Evolutionary conservation across 2,888 invertebrate species (phyloP).

Genomic region (Apamea sordens): DNA sequence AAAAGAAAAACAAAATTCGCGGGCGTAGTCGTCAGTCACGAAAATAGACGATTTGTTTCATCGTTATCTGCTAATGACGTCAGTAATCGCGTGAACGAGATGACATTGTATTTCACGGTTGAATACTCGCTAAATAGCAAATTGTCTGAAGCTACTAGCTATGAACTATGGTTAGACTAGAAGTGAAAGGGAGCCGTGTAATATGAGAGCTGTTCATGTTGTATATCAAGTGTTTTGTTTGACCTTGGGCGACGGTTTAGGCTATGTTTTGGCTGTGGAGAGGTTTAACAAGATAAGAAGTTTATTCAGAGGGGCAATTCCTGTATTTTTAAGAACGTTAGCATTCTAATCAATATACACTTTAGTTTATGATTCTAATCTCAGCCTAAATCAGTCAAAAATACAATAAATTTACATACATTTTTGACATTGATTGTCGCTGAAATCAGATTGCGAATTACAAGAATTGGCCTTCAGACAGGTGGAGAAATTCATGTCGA

Average conservation of each 20-base stretch:
- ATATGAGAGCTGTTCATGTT: constrained; percentile 2
- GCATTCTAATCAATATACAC: too few relatives aligned
- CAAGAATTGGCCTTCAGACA: too few relatives aligned
- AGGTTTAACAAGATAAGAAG: not conserved
- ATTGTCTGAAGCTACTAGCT: not conserved
- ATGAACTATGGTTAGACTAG: not conserved
- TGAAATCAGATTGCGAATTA: too few relatives aligned
- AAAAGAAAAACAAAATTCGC: not conserved
- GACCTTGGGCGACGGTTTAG: not conserved
- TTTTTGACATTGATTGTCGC: too few relatives aligned
- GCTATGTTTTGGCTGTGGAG: not conserved
- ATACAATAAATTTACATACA: too few relatives aligned
- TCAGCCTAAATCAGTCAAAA: too few relatives aligned
- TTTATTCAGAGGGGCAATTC: not conserved
- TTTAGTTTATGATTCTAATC: too few relatives aligned
- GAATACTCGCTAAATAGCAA: not conserved
- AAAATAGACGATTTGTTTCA: constrained; percentile 1
- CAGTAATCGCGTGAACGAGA: constrained; percentile 31
- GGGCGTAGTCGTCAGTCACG: not conserved
- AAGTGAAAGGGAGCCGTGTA: constrained; percentile 38
- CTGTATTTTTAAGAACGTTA: too few relatives aligned
- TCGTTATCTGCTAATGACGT: constrained; percentile 44
- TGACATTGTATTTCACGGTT: constrained; percentile 37
- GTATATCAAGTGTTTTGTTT: not conserved
- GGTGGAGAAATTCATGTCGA: not conserved